Base-by-base conservation (phyloP, 1,140 invertebrate species). In the Pygmarrhopalites habei region DNA sequence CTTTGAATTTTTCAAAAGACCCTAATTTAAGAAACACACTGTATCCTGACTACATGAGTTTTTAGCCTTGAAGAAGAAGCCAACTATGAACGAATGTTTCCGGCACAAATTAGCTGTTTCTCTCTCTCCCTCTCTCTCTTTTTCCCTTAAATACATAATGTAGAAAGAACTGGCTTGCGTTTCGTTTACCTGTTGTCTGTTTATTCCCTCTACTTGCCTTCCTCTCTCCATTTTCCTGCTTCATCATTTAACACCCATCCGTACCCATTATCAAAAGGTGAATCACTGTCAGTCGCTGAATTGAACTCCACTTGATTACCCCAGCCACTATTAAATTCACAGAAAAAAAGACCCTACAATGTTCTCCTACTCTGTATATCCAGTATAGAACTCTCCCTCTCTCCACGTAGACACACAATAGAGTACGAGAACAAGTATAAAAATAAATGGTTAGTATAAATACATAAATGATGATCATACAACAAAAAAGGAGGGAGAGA, bases 31-130 rank as follows among this genome's bases (percentile, higher is more conserved):
- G n/a, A n/a, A n/a, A n/a, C n/a, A n/a, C n/a, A n/a, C n/a, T n/a
- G n/a, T n/a, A n/a, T n/a, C n/a, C n/a, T 35, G 32, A 7, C 5
- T 35, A 35, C 32, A 35, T 25, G 44, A 56, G 51, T 56, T 53
- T 49, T 69, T 66, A 69, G 60, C 58, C 64, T 59, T 58, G 67
- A 66, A 69, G 65, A 69, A 69, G 66, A 69, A 69, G n/a, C n/a
- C n/a, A n/a, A n/a, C n/a, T n/a, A n/a, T n/a, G n/a, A n/a, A n/a
- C n/a, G 67, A 69, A 66, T 15, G 32, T 69, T 69, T 69, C 67
- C 67, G 67, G 67, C 58, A 55, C 32, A 65, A 69, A 66, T 69
- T 69, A 68, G 62, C 60, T 49, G 30, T 10, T 15, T 12, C 28
- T 52, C 25, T 39, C 17, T 29, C 28, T 29, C 30, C 35, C 23